Conservation (phyloP, 2,797 vertebrate species). For the Hapalemur alaotrensis region DNA sequence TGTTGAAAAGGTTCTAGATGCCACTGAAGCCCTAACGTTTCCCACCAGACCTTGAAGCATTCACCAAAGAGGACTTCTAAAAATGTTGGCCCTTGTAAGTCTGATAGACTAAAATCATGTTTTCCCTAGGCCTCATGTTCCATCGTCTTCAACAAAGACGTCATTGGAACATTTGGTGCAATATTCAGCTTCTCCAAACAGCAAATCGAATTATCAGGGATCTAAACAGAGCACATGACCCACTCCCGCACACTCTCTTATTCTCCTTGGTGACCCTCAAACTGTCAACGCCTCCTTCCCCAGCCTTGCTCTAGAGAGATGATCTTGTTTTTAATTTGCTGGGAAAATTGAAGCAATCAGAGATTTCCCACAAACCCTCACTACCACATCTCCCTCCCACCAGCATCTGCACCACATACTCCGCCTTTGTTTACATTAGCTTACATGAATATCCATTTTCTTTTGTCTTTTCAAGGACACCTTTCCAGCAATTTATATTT, state of each 20-base stretch:
- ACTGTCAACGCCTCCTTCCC: not conserved
- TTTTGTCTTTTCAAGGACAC: constrained; percentile 46
- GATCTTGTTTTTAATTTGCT: not conserved
- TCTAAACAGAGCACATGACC: not conserved
- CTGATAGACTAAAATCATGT: not conserved
- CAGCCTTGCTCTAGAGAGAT: not conserved
- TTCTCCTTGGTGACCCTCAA: not conserved
- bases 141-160: not conserved
- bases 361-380: not conserved
- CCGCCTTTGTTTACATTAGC: not conserved
- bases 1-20: not conserved
- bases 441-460: not conserved
- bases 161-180: not conserved
- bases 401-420: not conserved
- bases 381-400: not conserved
- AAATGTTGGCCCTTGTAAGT: not conserved
- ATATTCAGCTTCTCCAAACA: not conserved
- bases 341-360: constrained; percentile 9
- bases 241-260: not conserved
- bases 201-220: not conserved
- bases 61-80: not conserved
- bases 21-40: not conserved
- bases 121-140: not conserved
- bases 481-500: not conserved
- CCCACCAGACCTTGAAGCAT: not conserved